Percentiles rank a stretch among this genome's conserved stretches.
These are phyloP conservation scores for Galerucella nymphaeae DNA, from an alignment of 2,888 invertebrate species.

Conservation along the genomic window DNA sequence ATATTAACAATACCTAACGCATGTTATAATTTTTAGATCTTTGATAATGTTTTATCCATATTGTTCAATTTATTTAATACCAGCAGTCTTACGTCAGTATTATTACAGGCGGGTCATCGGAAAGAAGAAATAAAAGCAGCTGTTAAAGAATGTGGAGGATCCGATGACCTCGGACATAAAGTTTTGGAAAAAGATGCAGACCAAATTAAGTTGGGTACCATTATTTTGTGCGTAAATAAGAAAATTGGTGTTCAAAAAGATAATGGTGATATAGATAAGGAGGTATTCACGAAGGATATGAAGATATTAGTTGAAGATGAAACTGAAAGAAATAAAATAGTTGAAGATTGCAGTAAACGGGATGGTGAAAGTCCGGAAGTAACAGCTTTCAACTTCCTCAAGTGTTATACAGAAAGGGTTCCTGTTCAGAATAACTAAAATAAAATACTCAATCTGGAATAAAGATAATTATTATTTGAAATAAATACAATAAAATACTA, in stretches of 20 bases:
- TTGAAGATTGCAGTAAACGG: background rate
- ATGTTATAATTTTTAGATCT: too few species aligned
- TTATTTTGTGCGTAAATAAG: background rate
- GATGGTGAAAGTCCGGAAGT: background rate
- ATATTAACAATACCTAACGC: too few species aligned
- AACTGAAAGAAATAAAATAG: background rate
- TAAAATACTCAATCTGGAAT: too few species aligned
- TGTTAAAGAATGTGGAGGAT: background rate
- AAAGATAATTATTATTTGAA: too few species aligned
- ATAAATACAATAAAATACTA: too few species aligned
- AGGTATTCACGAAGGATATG: background rate
- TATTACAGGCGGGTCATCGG: background rate
- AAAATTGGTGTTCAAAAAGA: background rate
- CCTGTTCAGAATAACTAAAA: too few species aligned
- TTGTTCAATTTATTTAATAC: too few species aligned
- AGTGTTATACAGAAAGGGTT: background rate
- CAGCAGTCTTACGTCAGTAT: background rate
- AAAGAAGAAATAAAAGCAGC: background rate
- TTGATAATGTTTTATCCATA: too few species aligned
- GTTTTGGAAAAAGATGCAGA: background rate
- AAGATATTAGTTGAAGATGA: background rate
- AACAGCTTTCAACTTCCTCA: background rate
- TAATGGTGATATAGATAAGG: background rate
- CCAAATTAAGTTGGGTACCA: background rate
- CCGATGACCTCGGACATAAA: background rate